Percentiles rank a stretch among this genome's conserved stretches.
Evolutionary conservation across 2,888 invertebrate species (phyloP).

Genomic region (Hyppa rectilinea): DNA sequence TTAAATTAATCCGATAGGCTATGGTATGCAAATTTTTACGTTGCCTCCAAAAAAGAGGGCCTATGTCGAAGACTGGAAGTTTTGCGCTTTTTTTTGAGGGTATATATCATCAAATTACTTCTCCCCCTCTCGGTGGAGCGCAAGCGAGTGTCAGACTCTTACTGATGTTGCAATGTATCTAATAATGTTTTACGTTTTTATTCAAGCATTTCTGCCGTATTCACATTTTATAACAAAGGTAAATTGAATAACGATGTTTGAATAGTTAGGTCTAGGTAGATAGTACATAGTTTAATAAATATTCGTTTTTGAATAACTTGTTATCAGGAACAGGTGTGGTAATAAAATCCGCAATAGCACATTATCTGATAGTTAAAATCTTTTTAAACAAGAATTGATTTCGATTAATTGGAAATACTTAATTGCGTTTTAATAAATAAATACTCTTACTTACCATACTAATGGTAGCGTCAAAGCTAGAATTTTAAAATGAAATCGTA

Average conservation of each 20-base stretch:
- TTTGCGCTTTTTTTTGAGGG: no score
- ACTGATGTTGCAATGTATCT: no score
- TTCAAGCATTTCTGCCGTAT: conserved; percentile 96
- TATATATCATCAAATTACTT: no score
- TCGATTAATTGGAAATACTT: background rate
- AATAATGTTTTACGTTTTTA: conserved; percentile 91
- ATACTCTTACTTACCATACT: background rate
- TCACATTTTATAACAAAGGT: conserved; percentile 98
- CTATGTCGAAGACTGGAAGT: background rate
- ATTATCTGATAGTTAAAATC: background rate
- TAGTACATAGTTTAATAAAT: background rate
- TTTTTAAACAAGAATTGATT: background rate
- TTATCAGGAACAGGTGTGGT: no score
- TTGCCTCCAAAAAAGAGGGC: background rate
- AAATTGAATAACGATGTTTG: conserved; percentile 58
- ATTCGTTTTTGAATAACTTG: no score
- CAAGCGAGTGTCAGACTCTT: no score
- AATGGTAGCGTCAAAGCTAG: conserved; percentile 6
- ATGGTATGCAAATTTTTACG: no score
- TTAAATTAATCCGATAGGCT: background rate
- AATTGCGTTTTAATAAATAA: background rate
- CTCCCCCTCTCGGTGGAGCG: no score
- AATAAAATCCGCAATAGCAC: background rate
- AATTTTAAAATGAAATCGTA: conserved; percentile 10
- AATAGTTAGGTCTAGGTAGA: background rate